phyloP scores from a whole-genome alignment of 2,797 vertebrate species.

The Astyanax mexicanus region DNA sequence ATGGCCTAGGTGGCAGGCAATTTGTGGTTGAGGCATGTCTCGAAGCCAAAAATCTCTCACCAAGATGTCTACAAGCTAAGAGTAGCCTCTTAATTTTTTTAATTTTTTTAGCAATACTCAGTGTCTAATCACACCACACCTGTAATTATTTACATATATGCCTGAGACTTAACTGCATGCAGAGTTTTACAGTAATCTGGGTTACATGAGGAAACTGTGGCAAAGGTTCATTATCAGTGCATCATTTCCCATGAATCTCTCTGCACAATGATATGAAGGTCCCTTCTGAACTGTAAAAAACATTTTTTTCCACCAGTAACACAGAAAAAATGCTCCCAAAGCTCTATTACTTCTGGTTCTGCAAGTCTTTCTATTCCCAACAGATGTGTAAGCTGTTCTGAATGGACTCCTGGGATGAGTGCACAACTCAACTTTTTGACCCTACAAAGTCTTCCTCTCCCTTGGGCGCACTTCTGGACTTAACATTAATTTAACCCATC shows the following conservation, averaged over 20 bases:
- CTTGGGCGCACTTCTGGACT: constrained; percentile 24
- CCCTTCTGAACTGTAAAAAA: constrained; percentile 27
- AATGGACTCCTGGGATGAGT: neutral
- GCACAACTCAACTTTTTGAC: neutral
- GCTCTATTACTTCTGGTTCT: neutral
- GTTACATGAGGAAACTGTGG: constrained; percentile 2
- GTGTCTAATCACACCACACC: no score
- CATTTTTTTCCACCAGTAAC: constrained; percentile 31
- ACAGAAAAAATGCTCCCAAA: constrained; percentile 9
- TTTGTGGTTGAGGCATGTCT: no score
- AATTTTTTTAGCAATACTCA: no score
- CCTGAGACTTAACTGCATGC: no score
- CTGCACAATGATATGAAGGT: constrained; percentile 6
- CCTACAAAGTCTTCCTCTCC: neutral
- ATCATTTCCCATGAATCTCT: constrained; percentile 1
- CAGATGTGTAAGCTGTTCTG: neutral
- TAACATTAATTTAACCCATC: neutral
- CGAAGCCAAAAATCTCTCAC: no score
- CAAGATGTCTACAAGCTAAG: no score
- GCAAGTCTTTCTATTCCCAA: neutral
- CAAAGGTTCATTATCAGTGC: neutral
- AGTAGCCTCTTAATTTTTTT: no score
- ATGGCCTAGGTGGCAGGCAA: no score
- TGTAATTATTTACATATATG: no score
- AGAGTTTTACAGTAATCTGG: neutral